Evolutionary conservation across 2,113 vertebrate genomes (phyloP).

Genomic region (Gracilinanus agilis): DNA sequence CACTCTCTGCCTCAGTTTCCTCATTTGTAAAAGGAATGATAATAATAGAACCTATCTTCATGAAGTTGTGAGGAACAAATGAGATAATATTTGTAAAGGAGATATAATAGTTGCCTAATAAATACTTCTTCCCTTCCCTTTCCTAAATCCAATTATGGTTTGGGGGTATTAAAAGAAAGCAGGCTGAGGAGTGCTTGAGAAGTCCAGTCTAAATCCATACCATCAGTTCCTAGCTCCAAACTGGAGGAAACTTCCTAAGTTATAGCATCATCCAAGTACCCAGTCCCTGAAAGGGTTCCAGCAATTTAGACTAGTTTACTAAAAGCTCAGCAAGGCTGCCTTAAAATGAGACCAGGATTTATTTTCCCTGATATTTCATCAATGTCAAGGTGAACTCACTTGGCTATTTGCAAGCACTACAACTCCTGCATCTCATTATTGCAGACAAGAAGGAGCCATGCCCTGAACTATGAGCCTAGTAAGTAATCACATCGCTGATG

Average conservation of each 20-base stretch:
- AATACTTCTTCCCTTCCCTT: not conserved
- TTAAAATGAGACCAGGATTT: not conserved
- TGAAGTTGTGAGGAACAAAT: not conserved
- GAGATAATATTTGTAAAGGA: not conserved
- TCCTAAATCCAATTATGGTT: not conserved
- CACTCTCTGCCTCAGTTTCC: not conserved
- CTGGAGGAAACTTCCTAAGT: not conserved
- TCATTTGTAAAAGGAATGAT: not conserved
- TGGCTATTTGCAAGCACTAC: slow-evolving; percentile 11
- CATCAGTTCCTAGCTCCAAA: not conserved
- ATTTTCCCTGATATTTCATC: slow-evolving; percentile 36
- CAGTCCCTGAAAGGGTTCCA: not conserved
- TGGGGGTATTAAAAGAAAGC: not conserved
- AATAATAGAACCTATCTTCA: not conserved
- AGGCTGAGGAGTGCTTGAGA: not conserved
- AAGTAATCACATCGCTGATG: slow-evolving; percentile 45
- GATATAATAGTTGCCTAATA: not conserved
- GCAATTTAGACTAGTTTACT: not conserved
- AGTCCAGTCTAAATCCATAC: not conserved
- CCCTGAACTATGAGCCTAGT: slow-evolving; percentile 20
- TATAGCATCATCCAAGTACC: not conserved
- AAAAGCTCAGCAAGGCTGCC: not conserved
- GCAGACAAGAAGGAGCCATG: slow-evolving; percentile 28
- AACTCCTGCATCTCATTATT: slow-evolving; percentile 33
- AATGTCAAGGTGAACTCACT: slow-evolving; percentile 16